Percentiles rank a stretch among this genome's conserved stretches.
phyloP scores from a whole-genome alignment of 2,113 vertebrate species.

The Maylandia zebra region DNA sequence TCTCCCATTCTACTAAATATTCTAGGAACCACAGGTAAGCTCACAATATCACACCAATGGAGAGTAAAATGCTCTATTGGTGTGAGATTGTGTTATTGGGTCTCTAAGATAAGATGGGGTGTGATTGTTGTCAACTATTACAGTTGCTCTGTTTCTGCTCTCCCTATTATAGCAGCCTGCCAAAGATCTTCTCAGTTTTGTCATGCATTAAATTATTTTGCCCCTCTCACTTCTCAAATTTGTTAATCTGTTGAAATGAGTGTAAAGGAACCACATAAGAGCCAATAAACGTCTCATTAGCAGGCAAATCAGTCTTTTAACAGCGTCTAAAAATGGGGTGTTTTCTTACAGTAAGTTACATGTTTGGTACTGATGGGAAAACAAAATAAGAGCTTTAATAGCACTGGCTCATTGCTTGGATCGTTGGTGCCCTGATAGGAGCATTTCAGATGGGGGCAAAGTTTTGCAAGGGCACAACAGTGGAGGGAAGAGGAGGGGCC shows the following conservation, averaged over 20 bases:
- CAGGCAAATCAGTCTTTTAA: not conserved
- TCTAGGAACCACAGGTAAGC: not conserved
- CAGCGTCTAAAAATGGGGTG: not conserved
- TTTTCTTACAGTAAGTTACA: not conserved
- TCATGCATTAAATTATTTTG: not conserved
- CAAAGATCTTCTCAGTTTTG: not conserved
- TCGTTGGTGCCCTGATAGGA: not conserved
- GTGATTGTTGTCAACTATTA: not conserved
- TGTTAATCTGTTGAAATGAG: not conserved
- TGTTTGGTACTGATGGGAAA: not conserved
- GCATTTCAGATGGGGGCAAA: not conserved
- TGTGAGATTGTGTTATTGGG: not conserved
- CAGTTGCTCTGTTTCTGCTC: not conserved
- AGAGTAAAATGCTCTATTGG: not conserved
- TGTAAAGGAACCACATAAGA: not conserved
- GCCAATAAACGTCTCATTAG: not conserved
- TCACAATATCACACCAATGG: not conserved
- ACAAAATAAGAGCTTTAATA: not conserved
- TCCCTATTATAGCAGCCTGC: not conserved
- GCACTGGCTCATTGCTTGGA: not conserved
- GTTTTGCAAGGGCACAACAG: not conserved
- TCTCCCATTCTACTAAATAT: not conserved
- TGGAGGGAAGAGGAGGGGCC: slow-evolving; percentile 19
- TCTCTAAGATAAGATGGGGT: not conserved
- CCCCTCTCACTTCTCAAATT: not conserved